Conservation (phyloP, 2,888 invertebrate genomes). For the Hecatera dysodea region DNA sequence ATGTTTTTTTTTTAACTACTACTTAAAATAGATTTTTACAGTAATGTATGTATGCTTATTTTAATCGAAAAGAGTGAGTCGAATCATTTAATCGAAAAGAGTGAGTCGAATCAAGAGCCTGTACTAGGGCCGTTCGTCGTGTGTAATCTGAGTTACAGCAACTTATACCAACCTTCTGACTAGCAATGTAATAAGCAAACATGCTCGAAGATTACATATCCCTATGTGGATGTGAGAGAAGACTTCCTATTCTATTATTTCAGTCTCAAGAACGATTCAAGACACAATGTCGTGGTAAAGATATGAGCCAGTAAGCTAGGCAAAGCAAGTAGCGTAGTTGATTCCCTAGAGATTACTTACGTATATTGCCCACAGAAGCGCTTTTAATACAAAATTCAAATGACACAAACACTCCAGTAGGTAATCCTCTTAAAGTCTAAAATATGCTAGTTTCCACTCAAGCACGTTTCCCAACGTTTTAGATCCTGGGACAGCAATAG, state of each 20-base stretch:
- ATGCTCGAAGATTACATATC: no score
- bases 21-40: no score
- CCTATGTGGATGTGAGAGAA: not conserved
- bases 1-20: no score
- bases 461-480: constrained; percentile 38
- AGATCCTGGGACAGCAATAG: constrained; percentile 48
- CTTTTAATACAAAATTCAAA: constrained; percentile 27
- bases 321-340: not conserved
- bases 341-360: not conserved
- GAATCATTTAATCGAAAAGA: no score
- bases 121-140: no score
- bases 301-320: not conserved
- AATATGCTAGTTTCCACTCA: constrained; percentile 30
- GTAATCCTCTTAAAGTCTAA: constrained; percentile 38
- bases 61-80: no score
- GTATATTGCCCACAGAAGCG: constrained; percentile 5
- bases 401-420: not conserved
- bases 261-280: not conserved
- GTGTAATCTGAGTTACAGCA: no score
- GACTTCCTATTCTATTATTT: not conserved
- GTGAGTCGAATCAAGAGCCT: no score
- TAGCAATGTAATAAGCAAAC: no score
- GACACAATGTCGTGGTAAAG: not conserved
- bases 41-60: no score
- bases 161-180: no score